Evolutionary conservation across 2,113 vertebrate genomes (phyloP).

Genomic region (Oryzias celebensis): DNA sequence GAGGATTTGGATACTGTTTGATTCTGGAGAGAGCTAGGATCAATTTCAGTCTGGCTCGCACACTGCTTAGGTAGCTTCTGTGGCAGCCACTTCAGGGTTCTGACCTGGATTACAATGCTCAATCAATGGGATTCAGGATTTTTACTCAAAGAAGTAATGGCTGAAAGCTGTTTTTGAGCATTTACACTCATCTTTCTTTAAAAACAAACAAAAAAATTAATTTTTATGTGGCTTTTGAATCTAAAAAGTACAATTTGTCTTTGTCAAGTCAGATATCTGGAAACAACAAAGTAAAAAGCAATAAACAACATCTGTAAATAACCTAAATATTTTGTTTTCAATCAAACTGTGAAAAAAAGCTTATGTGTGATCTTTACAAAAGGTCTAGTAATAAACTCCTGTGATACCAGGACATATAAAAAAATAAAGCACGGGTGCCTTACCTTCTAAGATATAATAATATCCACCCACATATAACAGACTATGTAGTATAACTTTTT

Average conservation of each 20-base stretch:
- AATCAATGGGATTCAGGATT: conserved; percentile 56
- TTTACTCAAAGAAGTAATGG: conserved; percentile 43
- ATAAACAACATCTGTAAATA: no score
- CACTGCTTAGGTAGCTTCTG: conserved; percentile 60
- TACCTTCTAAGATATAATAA: no score
- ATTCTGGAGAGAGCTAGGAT: conserved; percentile 64
- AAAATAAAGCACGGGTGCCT: no score
- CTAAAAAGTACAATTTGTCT: background rate
- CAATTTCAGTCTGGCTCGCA: conserved; percentile 66
- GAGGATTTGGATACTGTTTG: conserved; percentile 68
- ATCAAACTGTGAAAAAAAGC: no score
- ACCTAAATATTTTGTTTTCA: no score
- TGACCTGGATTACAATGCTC: conserved; percentile 69
- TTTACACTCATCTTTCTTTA: conserved; percentile 12
- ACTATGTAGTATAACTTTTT: no score
- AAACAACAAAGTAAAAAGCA: no score
- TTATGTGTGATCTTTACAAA: no score
- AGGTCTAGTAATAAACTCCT: no score
- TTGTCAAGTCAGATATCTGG: background rate
- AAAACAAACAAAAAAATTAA: conserved; percentile 11
- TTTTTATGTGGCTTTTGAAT: conserved; percentile 3
- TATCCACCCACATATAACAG: no score
- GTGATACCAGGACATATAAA: no score
- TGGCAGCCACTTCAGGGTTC: conserved; percentile 56
- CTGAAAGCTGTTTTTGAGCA: conserved; percentile 28